Evolutionary conservation across 2,113 vertebrate genomes (phyloP).

Genomic region (Scartelaos histophorus): DNA sequence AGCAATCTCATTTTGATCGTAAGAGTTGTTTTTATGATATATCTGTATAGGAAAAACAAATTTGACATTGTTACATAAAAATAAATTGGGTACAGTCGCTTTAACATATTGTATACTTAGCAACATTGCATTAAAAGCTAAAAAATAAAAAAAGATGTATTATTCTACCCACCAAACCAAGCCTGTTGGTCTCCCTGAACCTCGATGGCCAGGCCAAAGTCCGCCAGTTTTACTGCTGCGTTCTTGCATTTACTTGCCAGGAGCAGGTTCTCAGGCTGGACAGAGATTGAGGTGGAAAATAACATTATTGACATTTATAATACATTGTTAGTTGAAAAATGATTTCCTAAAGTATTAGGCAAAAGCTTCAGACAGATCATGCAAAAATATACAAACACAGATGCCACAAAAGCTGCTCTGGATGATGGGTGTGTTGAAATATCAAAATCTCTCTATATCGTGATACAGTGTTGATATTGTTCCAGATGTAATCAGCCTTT

Average conservation of each 20-base stretch:
- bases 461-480: too few relatives aligned
- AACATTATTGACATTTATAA: neutral
- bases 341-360: neutral
- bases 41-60: neutral
- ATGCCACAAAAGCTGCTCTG: constrained; percentile 17
- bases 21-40: too few relatives aligned
- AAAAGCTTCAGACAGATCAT: neutral
- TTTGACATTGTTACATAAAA: neutral
- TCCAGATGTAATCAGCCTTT: too few relatives aligned
- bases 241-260: constrained; percentile 97
- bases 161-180: constrained; percentile 88
- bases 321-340: neutral
- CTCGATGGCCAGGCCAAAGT: constrained; percentile 95
- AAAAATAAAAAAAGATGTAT: neutral
- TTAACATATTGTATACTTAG: neutral
- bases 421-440: neutral
- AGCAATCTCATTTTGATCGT: too few relatives aligned
- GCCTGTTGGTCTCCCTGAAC: constrained; percentile 97
- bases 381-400: constrained; percentile 27
- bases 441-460: too few relatives aligned
- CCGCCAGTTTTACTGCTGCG: constrained; percentile 92
- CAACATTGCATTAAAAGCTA: neutral
- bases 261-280: constrained; percentile 93
- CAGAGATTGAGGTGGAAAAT: constrained; percentile 15
- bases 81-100: neutral